Conservation (phyloP, 2,797 vertebrate species). For the Cichlasoma orientale region DNA sequence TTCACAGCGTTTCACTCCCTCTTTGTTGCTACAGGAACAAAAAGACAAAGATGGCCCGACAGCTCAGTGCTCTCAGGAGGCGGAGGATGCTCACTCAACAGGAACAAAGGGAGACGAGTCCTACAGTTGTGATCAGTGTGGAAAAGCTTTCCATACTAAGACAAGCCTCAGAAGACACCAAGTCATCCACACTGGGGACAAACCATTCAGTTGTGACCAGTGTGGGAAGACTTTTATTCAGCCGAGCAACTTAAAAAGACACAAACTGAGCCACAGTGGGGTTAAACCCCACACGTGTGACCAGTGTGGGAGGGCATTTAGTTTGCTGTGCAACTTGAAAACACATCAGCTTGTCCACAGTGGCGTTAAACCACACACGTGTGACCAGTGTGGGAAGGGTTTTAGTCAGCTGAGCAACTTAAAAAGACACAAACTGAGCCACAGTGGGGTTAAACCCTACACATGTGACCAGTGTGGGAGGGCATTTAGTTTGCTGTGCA, state of each 20-base stretch:
- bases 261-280: background rate
- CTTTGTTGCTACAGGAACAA: background rate
- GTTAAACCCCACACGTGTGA: background rate
- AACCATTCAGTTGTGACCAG: background rate
- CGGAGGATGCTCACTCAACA: background rate
- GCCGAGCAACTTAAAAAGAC: background rate
- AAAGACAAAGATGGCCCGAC: fast-evolving
- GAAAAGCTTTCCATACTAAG: background rate
- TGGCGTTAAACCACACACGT: background rate
- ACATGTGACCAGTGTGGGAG: background rate
- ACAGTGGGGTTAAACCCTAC: background rate
- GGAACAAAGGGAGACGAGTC: background rate
- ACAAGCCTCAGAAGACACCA: background rate
- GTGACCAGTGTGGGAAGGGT: background rate
- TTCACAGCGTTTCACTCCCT: background rate
- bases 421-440: fast-evolving
- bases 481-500: background rate
- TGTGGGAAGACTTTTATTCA: background rate
- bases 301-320: background rate
- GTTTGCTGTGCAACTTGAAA: background rate
- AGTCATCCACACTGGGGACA: background rate
- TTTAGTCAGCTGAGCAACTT: background rate
- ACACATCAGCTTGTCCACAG: background rate
- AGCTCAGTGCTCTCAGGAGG: background rate
- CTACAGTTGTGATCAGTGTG: background rate